phyloP scores from a whole-genome alignment of 2,888 invertebrate genomes.

The Drosophila longiperda region DNA sequence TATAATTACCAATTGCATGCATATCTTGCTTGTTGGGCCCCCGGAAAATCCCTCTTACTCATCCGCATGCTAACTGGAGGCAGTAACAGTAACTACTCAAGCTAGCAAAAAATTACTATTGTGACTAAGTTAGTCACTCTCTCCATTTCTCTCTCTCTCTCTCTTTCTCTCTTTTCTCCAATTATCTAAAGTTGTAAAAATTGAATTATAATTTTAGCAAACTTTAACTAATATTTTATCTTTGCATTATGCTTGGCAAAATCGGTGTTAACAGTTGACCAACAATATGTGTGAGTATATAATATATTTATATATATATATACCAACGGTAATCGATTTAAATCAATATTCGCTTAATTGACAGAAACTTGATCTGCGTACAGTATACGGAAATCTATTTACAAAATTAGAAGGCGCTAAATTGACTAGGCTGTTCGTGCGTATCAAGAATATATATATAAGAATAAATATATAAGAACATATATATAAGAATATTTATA shows the following conservation, averaged over 20 bases:
- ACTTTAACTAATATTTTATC: too few relatives aligned
- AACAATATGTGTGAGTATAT: background rate
- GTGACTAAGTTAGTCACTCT: background rate
- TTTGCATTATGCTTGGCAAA: too few relatives aligned
- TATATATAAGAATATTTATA: too few relatives aligned
- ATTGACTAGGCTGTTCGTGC: background rate
- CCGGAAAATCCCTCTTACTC: constrained; percentile 59
- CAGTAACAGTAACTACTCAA: background rate
- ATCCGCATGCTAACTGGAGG: constrained; percentile 7
- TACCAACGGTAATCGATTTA: background rate
- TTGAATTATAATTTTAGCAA: background rate
- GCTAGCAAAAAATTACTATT: background rate
- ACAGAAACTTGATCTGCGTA: background rate
- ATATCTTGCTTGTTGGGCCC: constrained; percentile 21
- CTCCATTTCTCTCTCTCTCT: background rate
- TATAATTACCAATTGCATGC: constrained; percentile 47
- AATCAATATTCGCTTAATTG: background rate
- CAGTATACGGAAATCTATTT: too few relatives aligned
- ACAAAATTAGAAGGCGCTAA: background rate
- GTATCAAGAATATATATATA: background rate
- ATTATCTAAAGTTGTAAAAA: background rate
- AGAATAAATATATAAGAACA: too few relatives aligned
- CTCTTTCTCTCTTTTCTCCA: background rate
- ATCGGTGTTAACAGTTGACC: too few relatives aligned
- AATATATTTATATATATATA: too few relatives aligned